Conservation (phyloP, 1,140 invertebrate genomes). For the Acromyrmex echinatior region DNA sequence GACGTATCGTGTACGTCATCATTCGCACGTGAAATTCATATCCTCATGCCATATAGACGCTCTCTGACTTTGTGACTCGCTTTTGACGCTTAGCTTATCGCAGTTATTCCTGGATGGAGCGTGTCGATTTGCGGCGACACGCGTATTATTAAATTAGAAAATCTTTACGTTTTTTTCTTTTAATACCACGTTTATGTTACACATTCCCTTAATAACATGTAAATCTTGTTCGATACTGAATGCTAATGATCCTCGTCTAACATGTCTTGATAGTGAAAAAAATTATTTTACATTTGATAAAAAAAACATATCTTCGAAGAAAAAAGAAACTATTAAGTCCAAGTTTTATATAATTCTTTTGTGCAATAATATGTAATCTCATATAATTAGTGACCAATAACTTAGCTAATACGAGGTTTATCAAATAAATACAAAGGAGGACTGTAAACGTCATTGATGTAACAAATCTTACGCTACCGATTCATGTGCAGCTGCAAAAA, state of each 20-base stretch:
- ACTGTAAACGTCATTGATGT: neutral
- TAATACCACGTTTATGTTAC: neutral
- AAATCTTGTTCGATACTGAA: neutral
- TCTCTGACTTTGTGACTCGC: neutral
- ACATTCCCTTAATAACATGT: neutral
- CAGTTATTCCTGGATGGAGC: neutral
- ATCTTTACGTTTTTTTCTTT: conserved; percentile 6
- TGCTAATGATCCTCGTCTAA: neutral
- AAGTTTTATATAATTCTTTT: neutral
- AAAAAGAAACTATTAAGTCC: neutral
- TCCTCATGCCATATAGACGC: neutral
- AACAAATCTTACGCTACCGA: neutral
- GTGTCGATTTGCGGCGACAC: neutral
- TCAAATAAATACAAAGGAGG: neutral
- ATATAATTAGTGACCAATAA: neutral
- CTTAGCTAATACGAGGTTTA: neutral
- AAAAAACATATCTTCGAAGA: no score
- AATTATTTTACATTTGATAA: neutral
- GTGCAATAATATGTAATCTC: neutral
- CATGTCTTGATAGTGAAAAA: neutral
- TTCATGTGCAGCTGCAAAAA: neutral
- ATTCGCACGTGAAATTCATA: conserved; percentile 47
- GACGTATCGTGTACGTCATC: conserved; percentile 48
- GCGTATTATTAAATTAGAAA: conserved; percentile 21
- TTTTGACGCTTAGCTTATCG: conserved; percentile 7